Evolutionary conservation across 2,113 vertebrate genomes (phyloP), one percentile per base, ranked within the genome.

Genomic region (Oxyura jamaicensis): DNA sequence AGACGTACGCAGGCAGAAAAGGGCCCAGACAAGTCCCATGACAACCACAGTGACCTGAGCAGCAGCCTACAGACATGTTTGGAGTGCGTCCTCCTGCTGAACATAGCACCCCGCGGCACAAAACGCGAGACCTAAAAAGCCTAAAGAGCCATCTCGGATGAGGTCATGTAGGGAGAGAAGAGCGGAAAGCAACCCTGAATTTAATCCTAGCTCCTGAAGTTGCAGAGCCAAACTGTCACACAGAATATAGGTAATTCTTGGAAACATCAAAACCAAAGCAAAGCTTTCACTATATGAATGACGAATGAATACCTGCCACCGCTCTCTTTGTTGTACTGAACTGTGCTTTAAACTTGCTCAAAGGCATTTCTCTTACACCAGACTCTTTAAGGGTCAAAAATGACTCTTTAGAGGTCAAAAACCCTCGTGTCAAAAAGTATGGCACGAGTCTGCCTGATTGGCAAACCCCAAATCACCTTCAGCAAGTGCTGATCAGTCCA

Each of bases 161-260:
- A 62, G 4, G 21, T 78, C 4, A 3, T 3, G 6, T 1, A 50
- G 22, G 15, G 33, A 42, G 83, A 59, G 26, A 58, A 10, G 16
- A 48, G 31, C 25, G 33, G 39, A 26, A 85, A 50, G 74, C 25
- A 22, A n/a, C 13, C 21, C 15, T 33, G 25, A 41, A 1, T 84
- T 68, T 79, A 67, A 56, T 35, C 14, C 39, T 18, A 26, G 11
- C n/a, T 74, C 60, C 55, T 74, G 55, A 42, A 69, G 35, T 8
- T 20, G 18, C 53, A 68, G 55, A 60, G 20, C 3, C 29, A 62
- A 26, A 14, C 3, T 0, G 0, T 2, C 13, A 21, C 1, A 19
- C 28, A 77, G 53, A 66, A 31, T 1, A 0, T 25, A 66, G 53
- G 36, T 41, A 46, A 52, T 42, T 86, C 33, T 15, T 20, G 22